A percentile compares a stretch with the other conserved stretches of the same genome.
Conservation (phyloP, 2,797 vertebrate species). For the Pangasius mekongensis region DNA sequence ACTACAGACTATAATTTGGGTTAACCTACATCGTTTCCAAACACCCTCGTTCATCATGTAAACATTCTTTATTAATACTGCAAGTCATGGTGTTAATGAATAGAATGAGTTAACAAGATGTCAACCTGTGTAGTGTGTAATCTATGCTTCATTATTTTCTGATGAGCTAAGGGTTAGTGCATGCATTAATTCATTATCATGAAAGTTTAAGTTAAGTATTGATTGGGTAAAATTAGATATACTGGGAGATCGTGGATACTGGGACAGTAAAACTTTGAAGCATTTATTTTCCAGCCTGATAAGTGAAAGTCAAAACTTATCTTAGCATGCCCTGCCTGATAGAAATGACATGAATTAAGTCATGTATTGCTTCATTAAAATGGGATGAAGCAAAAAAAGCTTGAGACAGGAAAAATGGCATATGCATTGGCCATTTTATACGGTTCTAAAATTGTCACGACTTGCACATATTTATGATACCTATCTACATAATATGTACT, state of each 20-base stretch:
- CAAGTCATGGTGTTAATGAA: neutral
- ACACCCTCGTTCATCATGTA: neutral
- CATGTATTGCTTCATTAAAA: neutral
- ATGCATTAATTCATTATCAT: neutral
- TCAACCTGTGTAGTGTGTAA: neutral
- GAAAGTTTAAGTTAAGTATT: neutral
- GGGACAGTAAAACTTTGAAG: neutral
- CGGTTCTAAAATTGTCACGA: neutral
- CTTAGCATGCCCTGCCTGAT: neutral
- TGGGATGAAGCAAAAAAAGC: too few species aligned
- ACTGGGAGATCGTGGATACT: neutral
- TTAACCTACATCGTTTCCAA: neutral
- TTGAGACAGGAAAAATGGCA: neutral
- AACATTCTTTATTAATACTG: neutral
- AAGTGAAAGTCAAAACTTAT: neutral
- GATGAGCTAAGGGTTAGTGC: neutral
- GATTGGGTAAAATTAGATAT: neutral
- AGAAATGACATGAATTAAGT: neutral
- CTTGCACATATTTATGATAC: neutral
- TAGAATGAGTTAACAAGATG: neutral
- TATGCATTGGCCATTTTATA: neutral
- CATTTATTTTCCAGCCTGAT: neutral
- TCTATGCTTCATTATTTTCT: neutral
- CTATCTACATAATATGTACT: neutral
- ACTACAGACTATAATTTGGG: neutral